Conservation (phyloP, 2,113 vertebrate genomes). For the Ptyas mucosa region DNA sequence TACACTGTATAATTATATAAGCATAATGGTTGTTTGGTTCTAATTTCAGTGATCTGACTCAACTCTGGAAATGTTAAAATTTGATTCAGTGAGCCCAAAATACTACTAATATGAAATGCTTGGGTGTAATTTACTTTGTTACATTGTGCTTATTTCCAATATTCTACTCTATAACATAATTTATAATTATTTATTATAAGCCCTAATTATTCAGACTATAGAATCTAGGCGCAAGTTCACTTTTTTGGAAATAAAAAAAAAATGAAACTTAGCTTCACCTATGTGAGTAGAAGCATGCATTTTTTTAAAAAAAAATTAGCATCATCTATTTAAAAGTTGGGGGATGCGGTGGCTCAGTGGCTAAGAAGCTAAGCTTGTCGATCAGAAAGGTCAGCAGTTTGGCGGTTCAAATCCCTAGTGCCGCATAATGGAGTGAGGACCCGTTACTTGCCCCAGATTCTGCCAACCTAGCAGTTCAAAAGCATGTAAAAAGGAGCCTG, state of each 20-base stretch:
- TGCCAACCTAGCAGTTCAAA: too few species aligned
- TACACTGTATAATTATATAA: background rate
- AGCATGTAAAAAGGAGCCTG: too few species aligned
- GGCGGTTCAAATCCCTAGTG: too few species aligned
- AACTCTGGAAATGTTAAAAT: background rate
- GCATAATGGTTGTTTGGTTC: background rate
- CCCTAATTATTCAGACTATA: background rate
- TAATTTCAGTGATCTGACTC: background rate
- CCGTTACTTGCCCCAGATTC: too few species aligned
- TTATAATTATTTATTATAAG: conserved; percentile 5
- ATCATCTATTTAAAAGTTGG: background rate
- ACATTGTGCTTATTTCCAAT: background rate
- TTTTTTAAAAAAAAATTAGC: background rate
- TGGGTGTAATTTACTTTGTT: background rate
- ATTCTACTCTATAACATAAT: background rate
- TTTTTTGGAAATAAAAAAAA: background rate
- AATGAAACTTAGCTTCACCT: background rate
- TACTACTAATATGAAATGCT: background rate
- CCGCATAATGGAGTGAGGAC: too few species aligned
- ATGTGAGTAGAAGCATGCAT: rapidly evolving
- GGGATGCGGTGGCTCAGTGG: too few species aligned
- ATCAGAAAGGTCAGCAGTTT: too few species aligned
- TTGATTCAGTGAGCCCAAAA: background rate
- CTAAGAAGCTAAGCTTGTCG: too few species aligned
- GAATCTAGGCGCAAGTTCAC: background rate